Percentiles rank a stretch among this genome's conserved stretches.
Evolutionary conservation across 2,888 invertebrate species (phyloP).

Genomic region (Nemurella pictetii): DNA sequence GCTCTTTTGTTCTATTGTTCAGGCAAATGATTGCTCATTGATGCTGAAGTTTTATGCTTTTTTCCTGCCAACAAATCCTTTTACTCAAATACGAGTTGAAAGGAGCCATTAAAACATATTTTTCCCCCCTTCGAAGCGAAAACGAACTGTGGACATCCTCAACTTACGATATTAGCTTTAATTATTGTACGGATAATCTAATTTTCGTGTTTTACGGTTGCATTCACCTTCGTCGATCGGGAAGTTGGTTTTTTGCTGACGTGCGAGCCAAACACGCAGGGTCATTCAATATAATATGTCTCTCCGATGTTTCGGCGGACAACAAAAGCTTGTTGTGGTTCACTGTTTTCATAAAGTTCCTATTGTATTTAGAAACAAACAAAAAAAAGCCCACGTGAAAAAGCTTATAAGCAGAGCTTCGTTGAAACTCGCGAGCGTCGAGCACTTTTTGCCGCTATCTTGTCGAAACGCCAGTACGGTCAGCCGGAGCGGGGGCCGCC

Average conservation of each 20-base stretch:
- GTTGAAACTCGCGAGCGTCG: background rate
- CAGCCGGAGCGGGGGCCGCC: background rate
- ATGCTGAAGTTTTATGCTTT: background rate
- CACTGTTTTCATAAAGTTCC: conserved; percentile 25
- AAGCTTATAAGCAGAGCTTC: background rate
- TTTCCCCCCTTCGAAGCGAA: background rate
- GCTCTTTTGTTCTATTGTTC: conserved; percentile 23
- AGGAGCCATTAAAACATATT: background rate
- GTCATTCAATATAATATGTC: background rate
- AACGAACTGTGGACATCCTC: background rate
- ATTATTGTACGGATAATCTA: background rate
- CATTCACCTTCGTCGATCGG: background rate
- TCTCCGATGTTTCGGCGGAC: background rate
- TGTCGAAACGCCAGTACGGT: background rate
- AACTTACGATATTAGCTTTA: background rate
- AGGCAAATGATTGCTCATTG: conserved; percentile 7
- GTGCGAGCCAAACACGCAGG: background rate
- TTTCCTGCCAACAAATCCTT: background rate
- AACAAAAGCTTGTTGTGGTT: conserved; percentile 20
- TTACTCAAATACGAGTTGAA: background rate
- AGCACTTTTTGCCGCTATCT: conserved; percentile 1
- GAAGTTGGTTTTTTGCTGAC: background rate
- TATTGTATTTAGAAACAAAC: background rate
- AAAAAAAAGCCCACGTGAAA: conserved; percentile 9
- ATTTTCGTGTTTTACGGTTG: background rate